Conservation (phyloP, 2,888 invertebrate genomes). For the Cephonodes hylas region DNA sequence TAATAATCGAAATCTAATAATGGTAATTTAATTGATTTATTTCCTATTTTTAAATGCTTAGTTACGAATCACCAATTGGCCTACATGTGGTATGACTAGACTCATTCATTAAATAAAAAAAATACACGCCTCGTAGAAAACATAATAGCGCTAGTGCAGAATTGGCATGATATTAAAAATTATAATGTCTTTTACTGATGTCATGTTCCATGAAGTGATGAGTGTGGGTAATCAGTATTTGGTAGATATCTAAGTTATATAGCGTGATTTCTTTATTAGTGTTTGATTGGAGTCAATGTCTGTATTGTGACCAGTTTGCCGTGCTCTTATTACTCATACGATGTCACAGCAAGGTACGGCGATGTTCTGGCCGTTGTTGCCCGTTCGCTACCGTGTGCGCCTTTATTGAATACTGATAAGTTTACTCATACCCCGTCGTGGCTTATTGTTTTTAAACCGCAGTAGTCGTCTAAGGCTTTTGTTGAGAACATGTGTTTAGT, state of each 20-base stretch:
- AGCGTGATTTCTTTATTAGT: neutral
- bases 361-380: slow-evolving; percentile 34
- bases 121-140: too few relatives aligned
- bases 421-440: slow-evolving; percentile 46
- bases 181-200: too few relatives aligned
- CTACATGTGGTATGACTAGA: too few relatives aligned
- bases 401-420: slow-evolving; percentile 65
- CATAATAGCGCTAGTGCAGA: too few relatives aligned
- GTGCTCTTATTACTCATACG: slow-evolving; percentile 56
- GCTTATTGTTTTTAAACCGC: slow-evolving; percentile 43
- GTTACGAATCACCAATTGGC: too few relatives aligned
- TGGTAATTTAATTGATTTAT: too few relatives aligned
- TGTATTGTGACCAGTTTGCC: slow-evolving; percentile 44
- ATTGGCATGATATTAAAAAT: neutral
- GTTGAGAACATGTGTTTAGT: slow-evolving; percentile 14
- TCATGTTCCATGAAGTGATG: neutral
- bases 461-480: slow-evolving; percentile 33
- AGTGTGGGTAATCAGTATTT: neutral
- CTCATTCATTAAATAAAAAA: too few relatives aligned
- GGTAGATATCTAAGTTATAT: neutral
- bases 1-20: too few relatives aligned
- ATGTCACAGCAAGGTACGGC: slow-evolving; percentile 53
- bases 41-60: too few relatives aligned
- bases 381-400: slow-evolving; percentile 46
- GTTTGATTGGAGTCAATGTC: slow-evolving; percentile 37